Percentiles rank a stretch among this genome's conserved stretches.
phyloP scores from a whole-genome alignment of 2,888 invertebrate genomes.

The Sinopyrophorus schimmeli region DNA sequence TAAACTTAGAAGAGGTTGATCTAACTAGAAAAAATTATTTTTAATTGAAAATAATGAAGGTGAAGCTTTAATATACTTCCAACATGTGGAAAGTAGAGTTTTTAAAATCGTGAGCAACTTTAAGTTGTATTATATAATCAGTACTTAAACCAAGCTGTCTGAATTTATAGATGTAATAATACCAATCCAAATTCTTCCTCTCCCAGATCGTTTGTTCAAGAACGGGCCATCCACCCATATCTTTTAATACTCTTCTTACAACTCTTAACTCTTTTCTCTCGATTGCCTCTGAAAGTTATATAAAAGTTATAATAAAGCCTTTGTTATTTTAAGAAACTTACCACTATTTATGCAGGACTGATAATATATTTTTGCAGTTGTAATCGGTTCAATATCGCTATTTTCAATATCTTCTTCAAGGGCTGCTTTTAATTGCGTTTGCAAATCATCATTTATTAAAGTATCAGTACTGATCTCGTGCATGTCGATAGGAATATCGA shows the following conservation, averaged over 20 bases:
- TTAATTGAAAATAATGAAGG: not conserved
- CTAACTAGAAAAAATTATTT: constrained; percentile 27
- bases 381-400: constrained; percentile 52
- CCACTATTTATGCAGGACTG: constrained; percentile 54
- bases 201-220: constrained; percentile 74
- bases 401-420: constrained; percentile 50
- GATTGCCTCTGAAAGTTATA: constrained; percentile 66
- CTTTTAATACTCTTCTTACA: constrained; percentile 44
- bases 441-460: constrained; percentile 53
- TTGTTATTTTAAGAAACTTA: too few species aligned
- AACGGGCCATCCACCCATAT: constrained; percentile 88
- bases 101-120: constrained; percentile 32
- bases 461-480: constrained; percentile 58
- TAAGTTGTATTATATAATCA: constrained; percentile 28
- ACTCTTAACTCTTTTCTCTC: constrained; percentile 73
- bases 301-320: too few species aligned
- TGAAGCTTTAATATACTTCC: constrained; percentile 23
- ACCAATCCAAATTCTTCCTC: constrained; percentile 38
- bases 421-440: constrained; percentile 52
- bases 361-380: constrained; percentile 54
- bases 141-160: constrained; percentile 28
- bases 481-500: constrained; percentile 74
- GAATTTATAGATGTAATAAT: constrained; percentile 28
- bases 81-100: constrained; percentile 34
- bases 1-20: constrained; percentile 35